These are phyloP conservation scores for Stenichneumon culpator DNA, from an alignment of 2,888 invertebrate genomes.

Conservation along the genomic window DNA sequence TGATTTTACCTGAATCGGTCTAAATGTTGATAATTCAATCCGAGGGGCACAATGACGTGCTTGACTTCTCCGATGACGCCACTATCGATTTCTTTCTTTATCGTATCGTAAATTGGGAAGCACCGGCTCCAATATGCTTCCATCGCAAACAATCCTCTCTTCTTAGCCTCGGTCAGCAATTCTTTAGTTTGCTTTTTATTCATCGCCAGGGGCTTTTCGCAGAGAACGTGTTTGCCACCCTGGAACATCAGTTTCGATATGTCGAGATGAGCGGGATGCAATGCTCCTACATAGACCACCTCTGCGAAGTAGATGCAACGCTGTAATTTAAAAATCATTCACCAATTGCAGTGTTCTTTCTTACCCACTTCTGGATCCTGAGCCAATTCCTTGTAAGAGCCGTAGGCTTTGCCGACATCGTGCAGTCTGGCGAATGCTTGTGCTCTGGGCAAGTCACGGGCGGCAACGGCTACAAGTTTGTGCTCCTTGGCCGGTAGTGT, in stretches of 20 bases:
- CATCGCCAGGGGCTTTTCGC: slow-evolving; percentile 96
- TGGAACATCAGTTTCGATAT: slow-evolving; percentile 91
- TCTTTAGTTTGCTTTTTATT: slow-evolving; percentile 91
- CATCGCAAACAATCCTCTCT: slow-evolving; percentile 92
- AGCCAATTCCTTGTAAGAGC: slow-evolving; percentile 92
- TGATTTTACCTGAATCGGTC: slow-evolving; percentile 88
- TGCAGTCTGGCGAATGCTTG: slow-evolving; percentile 91
- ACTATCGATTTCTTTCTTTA: slow-evolving; percentile 89
- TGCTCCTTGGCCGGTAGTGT: slow-evolving; percentile 90
- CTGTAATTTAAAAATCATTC: slow-evolving; percentile 81
- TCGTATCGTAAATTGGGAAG: slow-evolving; percentile 91
- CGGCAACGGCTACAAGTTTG: slow-evolving; percentile 91
- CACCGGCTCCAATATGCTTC: slow-evolving; percentile 97
- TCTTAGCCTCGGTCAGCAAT: slow-evolving; percentile 89
- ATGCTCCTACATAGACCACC: slow-evolving; percentile 93
- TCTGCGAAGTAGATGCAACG: slow-evolving; percentile 86
- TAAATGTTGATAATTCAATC: slow-evolving; percentile 87
- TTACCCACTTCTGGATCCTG: slow-evolving; percentile 91
- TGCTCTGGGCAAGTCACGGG: slow-evolving; percentile 91
- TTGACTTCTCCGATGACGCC: slow-evolving; percentile 91
- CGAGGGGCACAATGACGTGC: slow-evolving; percentile 90
- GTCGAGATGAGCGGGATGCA: slow-evolving; percentile 91
- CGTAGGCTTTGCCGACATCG: slow-evolving; percentile 90
- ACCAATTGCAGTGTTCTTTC: slow-evolving; percentile 60
- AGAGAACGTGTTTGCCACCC: slow-evolving; percentile 94